Conservation (phyloP, 1,140 invertebrate genomes). For the Cotesia vestalis region DNA sequence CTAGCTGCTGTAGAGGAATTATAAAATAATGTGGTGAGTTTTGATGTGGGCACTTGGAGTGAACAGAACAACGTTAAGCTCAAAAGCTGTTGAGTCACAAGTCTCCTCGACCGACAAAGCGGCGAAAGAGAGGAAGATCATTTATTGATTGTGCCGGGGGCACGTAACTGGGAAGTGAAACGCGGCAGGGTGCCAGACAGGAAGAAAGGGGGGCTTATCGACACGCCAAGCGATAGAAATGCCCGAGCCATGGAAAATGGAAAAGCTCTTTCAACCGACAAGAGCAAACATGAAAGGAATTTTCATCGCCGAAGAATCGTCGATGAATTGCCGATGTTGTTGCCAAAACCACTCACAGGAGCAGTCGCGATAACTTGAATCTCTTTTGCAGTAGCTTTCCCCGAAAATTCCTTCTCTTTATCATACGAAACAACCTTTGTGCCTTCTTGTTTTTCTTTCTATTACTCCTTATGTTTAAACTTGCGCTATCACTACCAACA, state of each 20-base stretch:
- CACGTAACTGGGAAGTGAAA: slow-evolving; percentile 26
- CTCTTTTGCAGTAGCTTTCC: slow-evolving; percentile 5
- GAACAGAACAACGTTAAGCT: slow-evolving; percentile 12
- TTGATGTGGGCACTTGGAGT: slow-evolving; percentile 8
- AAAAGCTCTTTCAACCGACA: slow-evolving; percentile 29
- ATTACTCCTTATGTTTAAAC: too few species aligned
- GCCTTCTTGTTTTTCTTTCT: too few species aligned
- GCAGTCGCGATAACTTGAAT: slow-evolving; percentile 26
- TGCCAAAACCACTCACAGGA: slow-evolving; percentile 21
- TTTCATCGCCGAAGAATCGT: slow-evolving; percentile 36
- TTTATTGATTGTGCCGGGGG: slow-evolving; percentile 35
- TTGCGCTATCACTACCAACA: too few species aligned
- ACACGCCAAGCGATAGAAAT: slow-evolving; percentile 27
- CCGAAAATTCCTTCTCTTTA: not conserved
- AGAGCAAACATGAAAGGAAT: slow-evolving; percentile 36
- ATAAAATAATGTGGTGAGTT: not conserved
- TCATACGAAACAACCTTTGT: not conserved
- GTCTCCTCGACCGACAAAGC: slow-evolving; percentile 21
- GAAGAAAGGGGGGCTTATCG: slow-evolving; percentile 35
- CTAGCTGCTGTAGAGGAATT: not conserved
- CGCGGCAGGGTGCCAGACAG: slow-evolving; percentile 28
- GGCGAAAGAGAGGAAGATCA: slow-evolving; percentile 18
- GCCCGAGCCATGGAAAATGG: slow-evolving; percentile 30
- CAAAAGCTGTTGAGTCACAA: slow-evolving; percentile 29
- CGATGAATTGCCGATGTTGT: slow-evolving; percentile 34